Evolutionary conservation across 2,888 invertebrate genomes (phyloP), one percentile per base, ranked within the genome.

Genomic region (Caenorhabditis parvicauda): DNA sequence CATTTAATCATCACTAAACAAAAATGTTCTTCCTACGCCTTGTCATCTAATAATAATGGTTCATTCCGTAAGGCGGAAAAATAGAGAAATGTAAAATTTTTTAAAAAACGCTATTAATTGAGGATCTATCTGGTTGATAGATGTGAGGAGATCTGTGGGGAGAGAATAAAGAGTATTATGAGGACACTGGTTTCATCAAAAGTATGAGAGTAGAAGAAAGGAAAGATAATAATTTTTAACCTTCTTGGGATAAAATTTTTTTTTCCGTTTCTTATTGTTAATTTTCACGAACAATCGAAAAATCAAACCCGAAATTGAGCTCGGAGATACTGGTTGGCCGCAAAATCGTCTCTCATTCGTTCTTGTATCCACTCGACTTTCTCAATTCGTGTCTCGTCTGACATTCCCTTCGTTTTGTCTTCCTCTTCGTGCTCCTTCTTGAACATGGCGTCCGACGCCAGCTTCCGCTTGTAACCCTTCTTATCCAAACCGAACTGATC

Each of bases 371-470:
- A 68, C 68, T 89, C 89, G 3, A 95, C 85, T 70, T 87, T 86
- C 9, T 88, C 88, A 0, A 98, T n/a, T 90, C 98, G 92, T 92
- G 94, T 81, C 88, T 90, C 75, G 92, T 94, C 85, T 92, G 94
- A 82, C 92, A 95, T 82, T 21, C 72, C 69, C 48, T 75, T 77
- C 42, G 56, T 53, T 47, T 71, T 68, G 54, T 78, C 78, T 17
- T 86, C 84, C 72, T 86, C 87, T 59, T 89, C 89, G 83, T 98
- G 96, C 81, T 98, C 95, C 68, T 98, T 84, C 81, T 90, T 92
- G 82, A 89, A 98, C 98, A 99, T 99, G 5, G 96, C 89, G 87
- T 98, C 95, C 74, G 91, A 91, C 74, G 90, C 92, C 57, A 98
- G 83, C 56, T 89, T 87, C 73, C 90, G 90, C 76, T 91, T 91